Evolutionary conservation across 2,888 invertebrate species (phyloP).

Genomic region (Patella caerulea): DNA sequence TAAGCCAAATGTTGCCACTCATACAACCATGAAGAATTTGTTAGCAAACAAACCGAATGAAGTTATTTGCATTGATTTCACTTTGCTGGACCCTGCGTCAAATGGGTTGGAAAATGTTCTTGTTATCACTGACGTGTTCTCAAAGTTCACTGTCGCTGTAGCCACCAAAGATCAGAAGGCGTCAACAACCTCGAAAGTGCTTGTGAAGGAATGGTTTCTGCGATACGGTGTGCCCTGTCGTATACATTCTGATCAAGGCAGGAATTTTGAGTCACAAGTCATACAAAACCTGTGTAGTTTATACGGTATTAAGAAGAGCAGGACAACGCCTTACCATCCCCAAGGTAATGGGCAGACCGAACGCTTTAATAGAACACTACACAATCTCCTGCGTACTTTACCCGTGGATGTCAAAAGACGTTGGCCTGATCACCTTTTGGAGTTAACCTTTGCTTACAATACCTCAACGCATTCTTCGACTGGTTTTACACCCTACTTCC

Average conservation of each 20-base stretch:
- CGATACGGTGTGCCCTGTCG: background rate
- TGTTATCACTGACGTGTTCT: constrained; percentile 45
- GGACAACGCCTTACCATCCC: constrained; percentile 31
- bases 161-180: constrained; percentile 36
- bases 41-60: constrained; percentile 39
- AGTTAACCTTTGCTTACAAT: constrained; percentile 22
- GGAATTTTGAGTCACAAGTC: background rate
- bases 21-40: constrained; percentile 27
- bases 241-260: background rate
- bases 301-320: constrained; percentile 24
- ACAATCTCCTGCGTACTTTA: constrained; percentile 23
- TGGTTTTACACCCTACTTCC: constrained; percentile 22
- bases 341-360: constrained; percentile 25
- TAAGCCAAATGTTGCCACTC: constrained; percentile 20
- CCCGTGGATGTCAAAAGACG: constrained; percentile 4
- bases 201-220: constrained; percentile 6
- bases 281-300: constrained; percentile 17
- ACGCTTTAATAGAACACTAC: constrained; percentile 29
- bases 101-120: constrained; percentile 43
- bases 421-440: background rate
- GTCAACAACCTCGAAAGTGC: constrained; percentile 14
- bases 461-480: constrained; percentile 22
- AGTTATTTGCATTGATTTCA: constrained; percentile 45
- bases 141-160: constrained; percentile 33
- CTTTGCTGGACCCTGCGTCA: constrained; percentile 33